These are phyloP conservation scores for Dufourea novaeangliae DNA, from an alignment of 1,140 invertebrate species.

Conservation along the genomic window DNA sequence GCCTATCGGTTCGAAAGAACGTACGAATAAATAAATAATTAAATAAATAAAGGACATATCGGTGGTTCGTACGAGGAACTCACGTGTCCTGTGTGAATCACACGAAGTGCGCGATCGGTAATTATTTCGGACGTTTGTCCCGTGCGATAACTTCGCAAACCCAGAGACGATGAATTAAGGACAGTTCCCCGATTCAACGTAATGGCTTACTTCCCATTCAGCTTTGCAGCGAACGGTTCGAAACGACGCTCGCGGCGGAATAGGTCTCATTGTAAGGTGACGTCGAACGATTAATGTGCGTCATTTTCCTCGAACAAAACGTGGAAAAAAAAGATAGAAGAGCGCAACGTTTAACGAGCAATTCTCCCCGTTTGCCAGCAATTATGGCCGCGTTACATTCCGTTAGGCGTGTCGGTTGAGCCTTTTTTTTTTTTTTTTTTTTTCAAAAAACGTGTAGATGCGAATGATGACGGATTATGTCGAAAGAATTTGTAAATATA, in stretches of 20 bases:
- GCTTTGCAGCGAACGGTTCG: slow-evolving; percentile 52
- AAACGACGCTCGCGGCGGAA: slow-evolving; percentile 36
- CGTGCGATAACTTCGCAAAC: slow-evolving; percentile 51
- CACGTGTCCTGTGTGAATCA: too few relatives aligned
- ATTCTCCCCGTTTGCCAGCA: not conserved
- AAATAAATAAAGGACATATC: too few relatives aligned
- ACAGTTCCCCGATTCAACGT: slow-evolving; percentile 64
- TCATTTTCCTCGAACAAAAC: not conserved
- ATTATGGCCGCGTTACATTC: not conserved
- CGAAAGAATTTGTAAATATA: too few relatives aligned
- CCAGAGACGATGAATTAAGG: slow-evolving; percentile 55
- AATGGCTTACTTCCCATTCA: slow-evolving; percentile 64
- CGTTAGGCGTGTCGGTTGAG: too few relatives aligned
- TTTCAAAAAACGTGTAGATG: not conserved
- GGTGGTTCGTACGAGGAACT: too few relatives aligned
- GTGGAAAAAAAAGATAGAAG: too few relatives aligned
- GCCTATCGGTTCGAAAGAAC: slow-evolving; percentile 24
- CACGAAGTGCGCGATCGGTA: slow-evolving; percentile 9
- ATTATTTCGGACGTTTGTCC: slow-evolving; percentile 46
- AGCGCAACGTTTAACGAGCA: not conserved
- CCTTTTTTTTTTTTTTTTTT: too few relatives aligned
- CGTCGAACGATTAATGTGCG: slow-evolving; percentile 24
- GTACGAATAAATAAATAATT: too few relatives aligned
- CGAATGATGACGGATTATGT: not conserved
- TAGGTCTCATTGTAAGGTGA: slow-evolving; percentile 44